Evolutionary conservation across 2,797 vertebrate species (phyloP).

Genomic region (Falco columbarius): DNA sequence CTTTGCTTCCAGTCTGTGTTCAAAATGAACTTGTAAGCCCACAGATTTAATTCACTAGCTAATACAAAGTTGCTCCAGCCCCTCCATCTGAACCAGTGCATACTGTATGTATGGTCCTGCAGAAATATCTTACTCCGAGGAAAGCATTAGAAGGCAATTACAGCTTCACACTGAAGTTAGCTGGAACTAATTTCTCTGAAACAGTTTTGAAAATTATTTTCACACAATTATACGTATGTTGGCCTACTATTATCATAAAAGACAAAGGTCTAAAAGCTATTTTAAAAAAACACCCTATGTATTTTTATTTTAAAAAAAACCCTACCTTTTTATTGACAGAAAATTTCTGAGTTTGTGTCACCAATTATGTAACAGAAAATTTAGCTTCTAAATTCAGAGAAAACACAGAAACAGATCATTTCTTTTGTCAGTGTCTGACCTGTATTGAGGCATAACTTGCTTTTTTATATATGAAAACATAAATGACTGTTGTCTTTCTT

Average conservation of each 20-base stretch:
- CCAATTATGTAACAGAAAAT: neutral
- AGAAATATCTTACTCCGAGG: neutral
- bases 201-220: neutral
- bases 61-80: neutral
- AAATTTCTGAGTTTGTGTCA: neutral
- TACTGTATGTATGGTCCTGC: neutral
- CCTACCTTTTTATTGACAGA: neutral
- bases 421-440: neutral
- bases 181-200: neutral
- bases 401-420: neutral
- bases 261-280: neutral
- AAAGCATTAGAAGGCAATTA: neutral
- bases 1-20: neutral
- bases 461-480: neutral
- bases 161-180: neutral
- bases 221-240: rapidly evolving
- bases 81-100: neutral
- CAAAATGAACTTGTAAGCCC: neutral
- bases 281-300: rapidly evolving
- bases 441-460: neutral
- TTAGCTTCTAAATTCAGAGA: neutral
- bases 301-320: neutral
- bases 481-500: neutral
- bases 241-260: neutral
- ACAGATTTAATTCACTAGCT: neutral